These are phyloP conservation scores for Dascyllus trimaculatus DNA, from an alignment of 2,113 vertebrate genomes.

Conservation along the genomic window DNA sequence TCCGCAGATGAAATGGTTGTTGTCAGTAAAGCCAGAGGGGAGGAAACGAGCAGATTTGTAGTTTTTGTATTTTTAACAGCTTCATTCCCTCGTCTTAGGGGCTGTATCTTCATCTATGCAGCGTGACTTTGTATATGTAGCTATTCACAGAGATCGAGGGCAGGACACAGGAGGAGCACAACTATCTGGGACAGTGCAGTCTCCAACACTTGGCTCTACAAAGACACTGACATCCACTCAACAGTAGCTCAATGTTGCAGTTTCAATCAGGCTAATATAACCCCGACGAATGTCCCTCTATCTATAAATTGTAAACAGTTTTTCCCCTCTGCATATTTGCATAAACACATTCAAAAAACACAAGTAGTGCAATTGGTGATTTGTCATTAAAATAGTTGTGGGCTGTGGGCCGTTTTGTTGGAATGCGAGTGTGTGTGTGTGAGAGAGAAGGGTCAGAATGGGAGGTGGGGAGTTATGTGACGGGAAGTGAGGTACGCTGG, in stretches of 20 bases:
- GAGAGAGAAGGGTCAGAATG: not conserved
- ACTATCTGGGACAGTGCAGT: slow-evolving; percentile 66
- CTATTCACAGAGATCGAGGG: slow-evolving; percentile 61
- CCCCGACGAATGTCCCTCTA: not conserved
- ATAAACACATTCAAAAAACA: not conserved
- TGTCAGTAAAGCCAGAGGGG: slow-evolving; percentile 6
- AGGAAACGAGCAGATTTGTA: slow-evolving; percentile 24
- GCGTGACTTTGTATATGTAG: slow-evolving; percentile 5
- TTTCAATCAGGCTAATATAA: not conserved
- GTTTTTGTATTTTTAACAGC: not conserved
- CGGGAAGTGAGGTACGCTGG: slow-evolving; percentile 69
- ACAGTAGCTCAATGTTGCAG: slow-evolving; percentile 10
- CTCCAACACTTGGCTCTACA: slow-evolving; percentile 24
- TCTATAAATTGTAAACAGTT: not conserved
- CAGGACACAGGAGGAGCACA: slow-evolving; percentile 61
- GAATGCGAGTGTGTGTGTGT: slow-evolving; percentile 30
- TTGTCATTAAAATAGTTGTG: slow-evolving; percentile 3
- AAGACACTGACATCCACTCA: slow-evolving; percentile 26
- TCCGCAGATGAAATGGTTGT: slow-evolving; percentile 11
- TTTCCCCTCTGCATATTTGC: not conserved
- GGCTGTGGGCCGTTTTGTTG: not conserved
- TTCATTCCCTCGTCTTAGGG: not conserved
- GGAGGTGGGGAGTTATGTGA: slow-evolving; percentile 34
- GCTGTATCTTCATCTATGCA: not conserved
- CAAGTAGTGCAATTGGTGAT: not conserved